These are phyloP conservation scores for Sylvia atricapilla DNA, from an alignment of 2,113 vertebrate genomes.

Conservation along the genomic window DNA sequence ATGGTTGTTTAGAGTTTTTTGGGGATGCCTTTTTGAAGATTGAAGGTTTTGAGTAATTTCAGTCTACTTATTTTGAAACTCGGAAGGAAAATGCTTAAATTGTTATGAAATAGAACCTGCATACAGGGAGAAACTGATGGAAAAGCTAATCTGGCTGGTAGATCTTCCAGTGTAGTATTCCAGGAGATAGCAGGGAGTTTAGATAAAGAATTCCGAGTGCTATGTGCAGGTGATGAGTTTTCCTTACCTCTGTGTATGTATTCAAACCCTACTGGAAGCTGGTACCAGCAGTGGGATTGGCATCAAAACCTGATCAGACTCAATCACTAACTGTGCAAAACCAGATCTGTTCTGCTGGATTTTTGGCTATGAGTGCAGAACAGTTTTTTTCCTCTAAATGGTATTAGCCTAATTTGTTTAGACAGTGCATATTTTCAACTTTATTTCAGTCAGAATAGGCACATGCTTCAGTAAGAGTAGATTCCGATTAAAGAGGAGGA, in stretches of 20 bases:
- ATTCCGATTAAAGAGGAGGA: neutral
- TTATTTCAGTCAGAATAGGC: neutral
- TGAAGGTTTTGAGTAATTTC: neutral
- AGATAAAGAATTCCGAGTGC: neutral
- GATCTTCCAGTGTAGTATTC: neutral
- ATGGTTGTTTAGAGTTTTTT: accelerated
- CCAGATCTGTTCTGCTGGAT: neutral
- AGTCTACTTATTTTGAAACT: neutral
- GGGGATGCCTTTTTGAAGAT: neutral
- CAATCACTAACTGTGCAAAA: neutral
- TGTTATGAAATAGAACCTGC: neutral
- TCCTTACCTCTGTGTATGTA: neutral
- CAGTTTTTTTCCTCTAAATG: neutral
- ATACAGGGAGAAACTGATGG: neutral
- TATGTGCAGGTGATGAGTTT: neutral
- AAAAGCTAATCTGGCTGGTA: neutral
- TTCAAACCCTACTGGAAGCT: neutral
- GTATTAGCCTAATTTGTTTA: neutral
- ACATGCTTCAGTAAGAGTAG: neutral
- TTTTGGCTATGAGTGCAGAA: neutral
- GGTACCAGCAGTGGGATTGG: neutral
- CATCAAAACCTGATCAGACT: neutral
- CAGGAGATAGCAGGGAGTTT: neutral
- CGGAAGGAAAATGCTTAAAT: neutral
- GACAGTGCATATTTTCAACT: neutral